Conservation (phyloP, 2,888 invertebrate genomes). For the Andrena marginata region DNA sequence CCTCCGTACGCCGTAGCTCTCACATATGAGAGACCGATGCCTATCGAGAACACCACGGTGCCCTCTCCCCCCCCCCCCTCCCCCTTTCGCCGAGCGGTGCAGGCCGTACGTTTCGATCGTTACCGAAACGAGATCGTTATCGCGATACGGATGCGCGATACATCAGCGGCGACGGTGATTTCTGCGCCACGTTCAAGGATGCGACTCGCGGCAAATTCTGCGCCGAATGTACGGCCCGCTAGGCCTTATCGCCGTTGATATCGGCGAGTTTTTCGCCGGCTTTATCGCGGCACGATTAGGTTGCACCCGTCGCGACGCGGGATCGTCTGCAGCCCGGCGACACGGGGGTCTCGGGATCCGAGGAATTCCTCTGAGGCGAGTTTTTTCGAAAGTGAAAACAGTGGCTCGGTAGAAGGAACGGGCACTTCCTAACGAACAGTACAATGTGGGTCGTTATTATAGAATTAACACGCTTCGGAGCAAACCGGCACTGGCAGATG, state of each 20-base stretch:
- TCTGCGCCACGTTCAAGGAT: constrained; percentile 70
- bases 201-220: constrained; percentile 55
- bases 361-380: not conserved
- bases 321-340: not conserved
- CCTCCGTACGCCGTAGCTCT: constrained; percentile 50
- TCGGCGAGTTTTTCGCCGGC: constrained; percentile 25
- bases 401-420: not conserved
- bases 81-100: constrained; percentile 29
- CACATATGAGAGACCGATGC: constrained; percentile 61
- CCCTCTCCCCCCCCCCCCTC: constrained; percentile 35
- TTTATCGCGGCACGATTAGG: constrained; percentile 47
- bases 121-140: constrained; percentile 81
- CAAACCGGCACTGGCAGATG: too few relatives aligned
- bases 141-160: constrained; percentile 82
- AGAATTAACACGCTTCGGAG: too few relatives aligned
- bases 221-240: constrained; percentile 44
- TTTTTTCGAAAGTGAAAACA: not conserved
- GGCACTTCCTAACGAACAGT: too few relatives aligned
- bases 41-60: constrained; percentile 63
- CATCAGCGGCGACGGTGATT: constrained; percentile 77
- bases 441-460: too few relatives aligned
- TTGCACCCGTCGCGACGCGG: not conserved
- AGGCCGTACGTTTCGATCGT: constrained; percentile 67
- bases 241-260: constrained; percentile 44
- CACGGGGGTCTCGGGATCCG: not conserved